Evolutionary conservation across 2,113 vertebrate genomes (phyloP).

Genomic region (Hippotragus niger): DNA sequence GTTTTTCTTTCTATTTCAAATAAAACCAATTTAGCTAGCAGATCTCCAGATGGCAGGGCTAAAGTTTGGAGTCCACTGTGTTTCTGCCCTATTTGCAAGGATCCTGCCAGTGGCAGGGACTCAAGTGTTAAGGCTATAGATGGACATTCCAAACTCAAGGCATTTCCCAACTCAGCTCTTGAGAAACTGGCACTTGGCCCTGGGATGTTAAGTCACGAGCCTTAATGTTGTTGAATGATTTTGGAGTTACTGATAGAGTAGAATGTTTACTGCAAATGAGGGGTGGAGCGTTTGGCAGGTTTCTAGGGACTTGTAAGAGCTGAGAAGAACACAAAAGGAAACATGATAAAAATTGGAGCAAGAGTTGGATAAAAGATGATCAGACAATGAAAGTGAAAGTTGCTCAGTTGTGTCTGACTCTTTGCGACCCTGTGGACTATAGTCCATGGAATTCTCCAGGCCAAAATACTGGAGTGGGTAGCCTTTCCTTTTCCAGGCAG

Average conservation of each 20-base stretch:
- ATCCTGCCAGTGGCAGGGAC: background rate
- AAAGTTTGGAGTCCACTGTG: background rate
- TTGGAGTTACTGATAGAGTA: background rate
- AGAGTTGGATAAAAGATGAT: background rate
- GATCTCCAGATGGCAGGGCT: background rate
- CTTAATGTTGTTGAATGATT: background rate
- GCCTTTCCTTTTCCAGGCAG: background rate
- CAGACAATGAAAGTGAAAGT: background rate
- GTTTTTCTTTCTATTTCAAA: slow-evolving; percentile 6
- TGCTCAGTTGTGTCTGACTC: background rate
- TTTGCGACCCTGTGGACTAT: background rate
- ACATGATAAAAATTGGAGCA: background rate
- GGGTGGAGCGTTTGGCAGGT: background rate
- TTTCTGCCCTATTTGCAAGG: background rate
- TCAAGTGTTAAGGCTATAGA: background rate
- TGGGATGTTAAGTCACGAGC: background rate
- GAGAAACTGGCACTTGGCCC: background rate
- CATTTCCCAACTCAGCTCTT: background rate
- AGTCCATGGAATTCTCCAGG: background rate
- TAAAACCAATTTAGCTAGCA: background rate
- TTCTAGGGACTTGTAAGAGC: background rate
- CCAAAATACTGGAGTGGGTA: background rate
- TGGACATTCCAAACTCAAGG: background rate
- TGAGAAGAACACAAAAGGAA: background rate
- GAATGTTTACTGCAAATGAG: background rate